Base-by-base conservation (phyloP, 37 sponge, comb jelly and placozoan species). In the Aphrocallistes beatrix region DNA sequence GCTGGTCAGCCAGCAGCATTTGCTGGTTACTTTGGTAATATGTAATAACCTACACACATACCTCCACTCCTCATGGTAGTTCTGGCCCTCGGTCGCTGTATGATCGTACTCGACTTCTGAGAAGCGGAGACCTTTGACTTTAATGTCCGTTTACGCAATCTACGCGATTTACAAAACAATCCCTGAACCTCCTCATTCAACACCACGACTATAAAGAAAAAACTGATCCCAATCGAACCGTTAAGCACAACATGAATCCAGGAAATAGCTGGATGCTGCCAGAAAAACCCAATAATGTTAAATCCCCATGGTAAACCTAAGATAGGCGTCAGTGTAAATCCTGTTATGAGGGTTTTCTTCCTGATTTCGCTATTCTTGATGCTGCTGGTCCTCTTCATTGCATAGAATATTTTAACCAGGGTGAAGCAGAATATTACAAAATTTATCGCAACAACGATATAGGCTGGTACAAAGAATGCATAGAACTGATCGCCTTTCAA, bases 131-230 rank as follows among this genome's bases (percentile, higher is more conserved):
- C n/a, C n/a, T n/a, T n/a, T n/a, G n/a, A n/a, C n/a, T n/a, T n/a
- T n/a, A n/a, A n/a, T n/a, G n/a, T n/a, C n/a, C n/a, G n/a, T n/a
- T n/a, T n/a, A n/a, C n/a, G n/a, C n/a, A n/a, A n/a, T n/a, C n/a
- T n/a, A n/a, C n/a, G n/a, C n/a, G n/a, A n/a, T n/a, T n/a, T n/a
- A n/a, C n/a, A n/a, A n/a, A n/a, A n/a, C n/a, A n/a, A n/a, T n/a
- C n/a, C n/a, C n/a, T n/a, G n/a, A n/a, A n/a, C n/a, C n/a, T n/a
- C n/a, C n/a, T n/a, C n/a, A n/a, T n/a, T n/a, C n/a, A n/a, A n/a
- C n/a, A n/a, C n/a, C n/a, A 60, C 75, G n/a, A 60, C 75, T 30
- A 60, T 30, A 60, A 60, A 60, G 75, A 60, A 60, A 30, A 60
- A 60, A 3, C 10, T 13, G 8, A 60, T 60, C 8, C 75, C 75